Conservation (phyloP, 2,113 vertebrate species). For the Spheniscus mendiculus region DNA sequence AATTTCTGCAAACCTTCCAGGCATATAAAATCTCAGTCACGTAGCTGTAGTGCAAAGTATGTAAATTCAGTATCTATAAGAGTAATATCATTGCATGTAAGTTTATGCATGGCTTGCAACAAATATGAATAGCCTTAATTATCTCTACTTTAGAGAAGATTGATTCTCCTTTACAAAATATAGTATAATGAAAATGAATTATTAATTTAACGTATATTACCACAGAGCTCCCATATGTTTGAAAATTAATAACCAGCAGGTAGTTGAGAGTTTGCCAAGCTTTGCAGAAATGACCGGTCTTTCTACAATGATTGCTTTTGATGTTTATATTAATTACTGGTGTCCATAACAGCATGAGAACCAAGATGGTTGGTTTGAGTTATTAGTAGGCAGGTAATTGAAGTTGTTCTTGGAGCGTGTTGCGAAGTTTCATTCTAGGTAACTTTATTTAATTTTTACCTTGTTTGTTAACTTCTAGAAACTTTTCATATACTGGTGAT, state of each 20-base stretch:
- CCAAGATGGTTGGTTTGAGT: conserved; percentile 75
- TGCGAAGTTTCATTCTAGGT: conserved; percentile 28
- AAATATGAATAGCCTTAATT: conserved; percentile 66
- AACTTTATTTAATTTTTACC: background rate
- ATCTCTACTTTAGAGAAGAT: conserved; percentile 63
- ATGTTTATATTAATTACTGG: conserved; percentile 97
- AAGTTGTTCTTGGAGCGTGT: conserved; percentile 58
- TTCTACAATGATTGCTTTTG: conserved; percentile 93
- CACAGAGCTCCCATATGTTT: conserved; percentile 97
- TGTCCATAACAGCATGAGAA: conserved; percentile 84
- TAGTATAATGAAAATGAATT: too few species aligned
- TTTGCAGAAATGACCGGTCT: conserved; percentile 94
- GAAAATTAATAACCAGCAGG: conserved; percentile 99
- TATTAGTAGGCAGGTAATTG: conserved; percentile 71
- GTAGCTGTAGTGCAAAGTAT: background rate
- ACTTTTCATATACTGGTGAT: background rate
- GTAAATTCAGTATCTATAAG: background rate
- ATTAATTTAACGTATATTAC: conserved; percentile 85
- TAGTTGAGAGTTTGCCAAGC: conserved; percentile 94
- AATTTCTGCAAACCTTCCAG: background rate
- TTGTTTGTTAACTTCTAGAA: conserved; percentile 5
- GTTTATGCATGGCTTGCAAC: conserved; percentile 31
- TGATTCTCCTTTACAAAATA: too few species aligned
- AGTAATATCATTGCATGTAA: background rate
- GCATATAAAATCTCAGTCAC: background rate